phyloP scores from a whole-genome alignment of 2,797 vertebrate genomes.

The Petrocephalus schoutedeni region DNA sequence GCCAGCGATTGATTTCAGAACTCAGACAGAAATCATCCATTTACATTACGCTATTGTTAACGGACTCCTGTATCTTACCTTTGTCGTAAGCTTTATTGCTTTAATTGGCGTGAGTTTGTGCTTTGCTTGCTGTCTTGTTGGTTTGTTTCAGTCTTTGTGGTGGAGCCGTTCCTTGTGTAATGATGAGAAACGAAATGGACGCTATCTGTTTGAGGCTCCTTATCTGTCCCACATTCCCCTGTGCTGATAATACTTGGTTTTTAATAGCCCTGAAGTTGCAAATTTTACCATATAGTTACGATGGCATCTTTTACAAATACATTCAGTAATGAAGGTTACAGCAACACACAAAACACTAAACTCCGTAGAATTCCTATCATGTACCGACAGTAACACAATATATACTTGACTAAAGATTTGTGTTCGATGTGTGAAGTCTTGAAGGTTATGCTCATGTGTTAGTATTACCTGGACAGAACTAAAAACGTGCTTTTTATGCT shows the following conservation, averaged over 20 bases:
- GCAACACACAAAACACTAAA: neutral
- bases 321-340: neutral
- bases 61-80: neutral
- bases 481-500: neutral
- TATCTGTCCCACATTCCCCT: neutral
- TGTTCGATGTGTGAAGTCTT: neutral
- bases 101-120: neutral
- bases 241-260: neutral
- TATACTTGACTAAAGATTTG: neutral
- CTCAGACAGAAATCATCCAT: neutral
- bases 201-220: neutral
- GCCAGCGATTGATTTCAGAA: neutral
- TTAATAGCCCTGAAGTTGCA: neutral
- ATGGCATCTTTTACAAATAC: neutral
- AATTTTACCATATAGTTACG: neutral
- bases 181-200: neutral
- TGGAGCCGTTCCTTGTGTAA: neutral
- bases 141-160: neutral
- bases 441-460: neutral
- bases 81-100: neutral
- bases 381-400: neutral
- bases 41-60: neutral
- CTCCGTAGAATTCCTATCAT: neutral
- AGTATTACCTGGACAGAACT: neutral
- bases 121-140: neutral